Conservation (phyloP, 92 coral and sea anemone genomes). For the Meandrina meandrites region DNA sequence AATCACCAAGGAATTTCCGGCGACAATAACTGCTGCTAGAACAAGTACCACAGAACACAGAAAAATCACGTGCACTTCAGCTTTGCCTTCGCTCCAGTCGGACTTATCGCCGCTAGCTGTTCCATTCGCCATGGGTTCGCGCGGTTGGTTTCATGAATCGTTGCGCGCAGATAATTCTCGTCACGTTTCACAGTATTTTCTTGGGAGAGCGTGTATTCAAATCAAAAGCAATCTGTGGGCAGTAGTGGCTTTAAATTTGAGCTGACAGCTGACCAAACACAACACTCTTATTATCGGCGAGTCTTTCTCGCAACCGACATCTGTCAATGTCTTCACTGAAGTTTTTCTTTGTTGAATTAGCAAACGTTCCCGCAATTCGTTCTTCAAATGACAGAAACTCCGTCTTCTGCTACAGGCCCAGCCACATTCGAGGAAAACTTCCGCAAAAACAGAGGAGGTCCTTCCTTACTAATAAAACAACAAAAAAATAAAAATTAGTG, state of each 20-base stretch:
- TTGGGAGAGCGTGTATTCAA: conserved; percentile 22
- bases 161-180: neutral
- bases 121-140: conserved; percentile 17
- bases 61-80: conserved; percentile 41
- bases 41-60: conserved; percentile 54
- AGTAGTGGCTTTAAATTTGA: conserved; percentile 6
- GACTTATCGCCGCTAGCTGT: conserved; percentile 1
- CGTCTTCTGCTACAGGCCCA: neutral
- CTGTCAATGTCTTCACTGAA: neutral
- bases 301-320: neutral
- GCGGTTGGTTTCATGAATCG: neutral
- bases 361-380: neutral
- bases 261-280: conserved; percentile 39
- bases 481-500: conserved; percentile 5
- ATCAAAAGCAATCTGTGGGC: neutral
- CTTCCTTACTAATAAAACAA: neutral
- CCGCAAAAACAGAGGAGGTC: neutral
- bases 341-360: neutral
- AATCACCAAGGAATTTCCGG: conserved; percentile 85
- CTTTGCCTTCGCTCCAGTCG: conserved; percentile 13
- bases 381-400: neutral
- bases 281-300: conserved; percentile 24
- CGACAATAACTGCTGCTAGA: conserved; percentile 74
- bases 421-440: neutral
- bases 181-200: neutral